A percentile compares a stretch with the other conserved stretches of the same genome.
These are phyloP conservation scores for Macrostomum lignano DNA, from an alignment of 1,140 invertebrate genomes.

Conservation along the genomic window DNA sequence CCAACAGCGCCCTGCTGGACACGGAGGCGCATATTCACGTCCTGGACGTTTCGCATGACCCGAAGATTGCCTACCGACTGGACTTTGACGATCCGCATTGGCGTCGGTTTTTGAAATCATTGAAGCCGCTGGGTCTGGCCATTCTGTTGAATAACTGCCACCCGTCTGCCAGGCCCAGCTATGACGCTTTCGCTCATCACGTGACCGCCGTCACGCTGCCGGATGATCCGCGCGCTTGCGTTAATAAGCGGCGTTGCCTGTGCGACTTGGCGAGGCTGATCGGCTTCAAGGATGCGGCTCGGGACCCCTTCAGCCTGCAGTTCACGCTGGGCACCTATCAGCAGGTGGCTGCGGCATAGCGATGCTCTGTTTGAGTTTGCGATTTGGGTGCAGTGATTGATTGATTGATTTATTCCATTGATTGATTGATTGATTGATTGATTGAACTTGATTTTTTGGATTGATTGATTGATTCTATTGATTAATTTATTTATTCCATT, in stretches of 20 bases:
- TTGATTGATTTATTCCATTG: too few species aligned
- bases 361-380: conserved; percentile 6
- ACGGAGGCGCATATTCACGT: conserved; percentile 36
- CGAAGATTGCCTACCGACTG: conserved; percentile 48
- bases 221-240: too few species aligned
- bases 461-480: too few species aligned
- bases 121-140: conserved; percentile 69
- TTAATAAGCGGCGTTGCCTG: conserved; percentile 41
- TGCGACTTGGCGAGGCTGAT: conserved; percentile 78
- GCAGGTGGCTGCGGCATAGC: conserved; percentile 46
- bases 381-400: too few species aligned
- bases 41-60: conserved; percentile 63
- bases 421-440: too few species aligned
- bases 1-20: too few species aligned
- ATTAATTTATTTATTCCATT: too few species aligned
- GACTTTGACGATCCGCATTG: conserved; percentile 77
- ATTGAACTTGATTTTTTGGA: too few species aligned
- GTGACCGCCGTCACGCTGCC: conserved; percentile 60
- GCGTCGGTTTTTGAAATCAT: conserved; percentile 47
- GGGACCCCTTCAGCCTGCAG: conserved; percentile 51
- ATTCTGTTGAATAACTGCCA: conserved; percentile 83
- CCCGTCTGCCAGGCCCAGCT: conserved; percentile 48
- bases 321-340: conserved; percentile 61
- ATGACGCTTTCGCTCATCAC: conserved; percentile 66
- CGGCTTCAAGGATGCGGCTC: conserved; percentile 61